Conservation (phyloP, 92 coral and sea anemone species). For the Scolanthus callimorphus region DNA sequence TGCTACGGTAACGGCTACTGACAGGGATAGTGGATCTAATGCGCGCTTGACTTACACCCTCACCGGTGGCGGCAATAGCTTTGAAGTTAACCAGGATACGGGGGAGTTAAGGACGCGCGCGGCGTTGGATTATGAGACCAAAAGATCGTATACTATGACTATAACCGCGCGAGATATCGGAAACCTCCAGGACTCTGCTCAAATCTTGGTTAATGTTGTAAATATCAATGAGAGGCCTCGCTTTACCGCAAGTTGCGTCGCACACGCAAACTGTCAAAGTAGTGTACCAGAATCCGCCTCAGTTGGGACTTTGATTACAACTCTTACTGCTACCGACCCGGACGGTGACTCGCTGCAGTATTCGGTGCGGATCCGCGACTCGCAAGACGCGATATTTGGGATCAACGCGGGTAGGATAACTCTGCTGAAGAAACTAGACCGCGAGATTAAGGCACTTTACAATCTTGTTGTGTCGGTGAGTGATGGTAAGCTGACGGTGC, state of each 20-base stretch:
- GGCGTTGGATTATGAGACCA: constrained; percentile 56
- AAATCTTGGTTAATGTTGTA: constrained; percentile 32
- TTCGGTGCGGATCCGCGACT: constrained; percentile 38
- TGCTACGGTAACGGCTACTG: constrained; percentile 61
- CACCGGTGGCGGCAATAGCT: constrained; percentile 16
- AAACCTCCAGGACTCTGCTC: constrained; percentile 13
- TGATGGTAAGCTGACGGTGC: constrained; percentile 72
- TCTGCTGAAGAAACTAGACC: constrained; percentile 48
- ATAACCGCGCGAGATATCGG: constrained; percentile 71
- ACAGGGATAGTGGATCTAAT: constrained; percentile 42
- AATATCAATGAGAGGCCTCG: constrained; percentile 74
- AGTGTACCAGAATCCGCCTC: constrained; percentile 43
- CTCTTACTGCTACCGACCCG: constrained; percentile 55
- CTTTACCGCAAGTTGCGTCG: constrained; percentile 42
- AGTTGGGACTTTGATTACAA: constrained; percentile 12
- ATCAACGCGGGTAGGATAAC: constrained; percentile 50
- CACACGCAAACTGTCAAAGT: constrained; percentile 32
- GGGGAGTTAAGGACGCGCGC: constrained; percentile 55
- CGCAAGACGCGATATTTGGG: constrained; percentile 37
- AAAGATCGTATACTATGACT: constrained; percentile 35
- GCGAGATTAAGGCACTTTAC: constrained; percentile 64
- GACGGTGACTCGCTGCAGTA: constrained; percentile 48
- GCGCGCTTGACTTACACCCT: constrained; percentile 44
- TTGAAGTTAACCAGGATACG: constrained; percentile 24
- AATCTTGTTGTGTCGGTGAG: constrained; percentile 52